These are phyloP conservation scores for Cephalotes varians DNA, from an alignment of 2,888 invertebrate genomes.

Conservation along the genomic window DNA sequence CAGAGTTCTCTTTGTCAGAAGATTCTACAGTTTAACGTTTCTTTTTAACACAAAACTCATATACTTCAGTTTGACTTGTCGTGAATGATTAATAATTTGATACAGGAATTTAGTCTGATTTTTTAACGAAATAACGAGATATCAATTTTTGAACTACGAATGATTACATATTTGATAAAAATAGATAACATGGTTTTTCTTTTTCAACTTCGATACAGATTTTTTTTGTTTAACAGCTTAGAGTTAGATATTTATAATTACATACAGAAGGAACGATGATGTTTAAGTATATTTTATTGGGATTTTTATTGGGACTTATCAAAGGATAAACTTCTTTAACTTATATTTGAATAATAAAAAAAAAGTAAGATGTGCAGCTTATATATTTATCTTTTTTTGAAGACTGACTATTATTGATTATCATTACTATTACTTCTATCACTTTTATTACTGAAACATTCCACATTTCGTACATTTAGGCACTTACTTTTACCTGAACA, in stretches of 20 bases:
- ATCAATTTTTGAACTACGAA: neutral
- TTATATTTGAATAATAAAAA: neutral
- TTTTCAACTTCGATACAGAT: neutral
- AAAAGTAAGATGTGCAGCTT: neutral
- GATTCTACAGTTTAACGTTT: neutral
- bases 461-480: neutral
- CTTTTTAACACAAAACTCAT: neutral
- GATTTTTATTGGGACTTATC: neutral
- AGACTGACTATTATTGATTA: neutral
- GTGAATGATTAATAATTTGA: slow-evolving; percentile 9
- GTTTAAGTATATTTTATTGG: neutral
- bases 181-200: neutral
- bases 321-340: neutral
- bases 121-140: neutral
- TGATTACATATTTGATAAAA: neutral
- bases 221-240: neutral
- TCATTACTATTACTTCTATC: too few species aligned
- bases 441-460: neutral
- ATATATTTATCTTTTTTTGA: neutral
- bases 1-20: neutral
- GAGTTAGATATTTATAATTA: neutral
- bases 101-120: neutral
- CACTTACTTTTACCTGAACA: neutral
- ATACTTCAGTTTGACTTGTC: neutral
- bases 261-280: neutral